A percentile compares a stretch with the other conserved stretches of the same genome.
Conservation (phyloP, 1,140 invertebrate genomes). For the Drosophila burlai region DNA sequence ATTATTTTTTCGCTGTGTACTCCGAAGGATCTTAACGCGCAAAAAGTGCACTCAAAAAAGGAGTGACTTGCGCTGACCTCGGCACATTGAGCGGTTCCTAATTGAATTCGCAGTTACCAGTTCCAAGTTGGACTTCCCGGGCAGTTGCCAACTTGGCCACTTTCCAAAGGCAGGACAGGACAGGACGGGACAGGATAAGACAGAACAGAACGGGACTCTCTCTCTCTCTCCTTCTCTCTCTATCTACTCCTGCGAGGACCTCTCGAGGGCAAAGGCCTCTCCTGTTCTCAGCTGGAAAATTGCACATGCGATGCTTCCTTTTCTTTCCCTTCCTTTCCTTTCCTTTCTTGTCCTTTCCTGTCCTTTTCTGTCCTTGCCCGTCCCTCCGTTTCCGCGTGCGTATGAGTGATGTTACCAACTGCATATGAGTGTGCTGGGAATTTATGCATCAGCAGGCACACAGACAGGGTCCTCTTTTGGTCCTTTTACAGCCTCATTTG, state of each 20-base stretch:
- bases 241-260: background rate
- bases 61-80: constrained; percentile 26
- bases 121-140: constrained; percentile 31
- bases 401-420: constrained; percentile 43
- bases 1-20: background rate
- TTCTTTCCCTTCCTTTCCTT: background rate
- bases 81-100: constrained; percentile 32
- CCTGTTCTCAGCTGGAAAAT: constrained; percentile 27
- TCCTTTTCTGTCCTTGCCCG: background rate
- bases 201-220: background rate
- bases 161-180: constrained; percentile 27
- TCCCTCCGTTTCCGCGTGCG: constrained; percentile 40
- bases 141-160: constrained; percentile 41
- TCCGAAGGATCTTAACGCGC: constrained; percentile 1
- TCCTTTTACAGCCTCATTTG: constrained; percentile 76
- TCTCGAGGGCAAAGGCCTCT: constrained; percentile 46
- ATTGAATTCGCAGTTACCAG: constrained; percentile 36
- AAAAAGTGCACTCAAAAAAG: constrained; percentile 7
- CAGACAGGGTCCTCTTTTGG: constrained; percentile 46
- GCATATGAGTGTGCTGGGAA: constrained; percentile 58
- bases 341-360: background rate
- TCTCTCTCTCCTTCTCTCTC: background rate
- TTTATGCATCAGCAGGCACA: constrained; percentile 75
- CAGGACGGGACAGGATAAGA: background rate
- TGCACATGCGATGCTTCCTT: constrained; percentile 14